Percentiles rank a stretch among this genome's conserved stretches.
Evolutionary conservation across 2,113 vertebrate genomes (phyloP).

Genomic region (Pteronura brasiliensis): DNA sequence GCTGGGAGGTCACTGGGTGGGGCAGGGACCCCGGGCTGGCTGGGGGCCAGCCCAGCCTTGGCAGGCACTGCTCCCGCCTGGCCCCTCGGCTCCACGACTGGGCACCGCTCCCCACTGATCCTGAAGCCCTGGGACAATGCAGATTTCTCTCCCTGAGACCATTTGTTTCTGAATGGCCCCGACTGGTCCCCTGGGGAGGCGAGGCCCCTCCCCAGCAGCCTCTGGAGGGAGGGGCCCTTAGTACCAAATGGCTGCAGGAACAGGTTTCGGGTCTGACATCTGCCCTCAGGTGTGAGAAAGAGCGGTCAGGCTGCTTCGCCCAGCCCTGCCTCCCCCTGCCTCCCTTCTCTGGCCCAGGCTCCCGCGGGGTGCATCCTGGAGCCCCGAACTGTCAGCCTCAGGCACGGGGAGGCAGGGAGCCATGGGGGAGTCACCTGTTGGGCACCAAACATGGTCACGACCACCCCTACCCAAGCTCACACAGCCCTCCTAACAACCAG

Average conservation of each 20-base stretch:
- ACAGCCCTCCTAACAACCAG: not conserved
- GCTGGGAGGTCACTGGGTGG: not conserved
- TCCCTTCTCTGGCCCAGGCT: not conserved
- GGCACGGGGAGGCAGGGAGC: not conserved
- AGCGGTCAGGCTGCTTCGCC: accelerated
- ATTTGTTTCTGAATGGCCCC: not conserved
- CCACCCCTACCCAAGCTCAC: accelerated
- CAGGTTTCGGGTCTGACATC: not conserved
- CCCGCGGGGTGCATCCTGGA: too few species aligned
- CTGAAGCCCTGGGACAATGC: too few species aligned
- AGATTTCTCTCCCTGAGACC: not conserved
- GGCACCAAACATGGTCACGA: not conserved
- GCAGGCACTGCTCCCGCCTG: accelerated
- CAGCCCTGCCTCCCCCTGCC: not conserved
- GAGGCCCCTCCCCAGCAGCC: not conserved
- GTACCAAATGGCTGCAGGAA: not conserved
- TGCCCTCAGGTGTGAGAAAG: not conserved
- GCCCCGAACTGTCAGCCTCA: too few species aligned
- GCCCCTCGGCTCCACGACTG: not conserved
- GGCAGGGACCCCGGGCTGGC: not conserved
- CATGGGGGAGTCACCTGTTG: not conserved
- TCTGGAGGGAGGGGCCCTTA: too few species aligned
- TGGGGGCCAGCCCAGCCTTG: not conserved
- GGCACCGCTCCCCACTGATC: not conserved
- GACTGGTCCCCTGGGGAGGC: accelerated